Base-by-base conservation (phyloP, 1,140 invertebrate genomes). In the Oncopodura yosiiana region DNA sequence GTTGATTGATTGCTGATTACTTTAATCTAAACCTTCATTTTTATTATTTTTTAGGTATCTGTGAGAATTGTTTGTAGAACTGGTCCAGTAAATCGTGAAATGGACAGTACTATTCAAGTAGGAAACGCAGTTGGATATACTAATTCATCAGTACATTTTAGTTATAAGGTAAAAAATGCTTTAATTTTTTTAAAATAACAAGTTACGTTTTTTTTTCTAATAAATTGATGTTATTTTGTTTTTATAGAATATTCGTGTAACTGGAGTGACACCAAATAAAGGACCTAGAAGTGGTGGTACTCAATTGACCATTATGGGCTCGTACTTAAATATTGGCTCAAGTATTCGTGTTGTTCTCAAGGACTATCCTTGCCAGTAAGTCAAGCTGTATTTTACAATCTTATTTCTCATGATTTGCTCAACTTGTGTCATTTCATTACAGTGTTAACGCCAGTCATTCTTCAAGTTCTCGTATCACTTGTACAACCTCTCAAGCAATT, bases 221-320 rank as follows among this genome's bases (percentile, higher is more conserved):
- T 14, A 44, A 39, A 23, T 24, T 26, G 3, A 53, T 26, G 11
- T 42, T 41, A 49, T 43, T 27, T 43, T 67, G 53, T 49, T 54
- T 56, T 60, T 56, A 8, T 61, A 76, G 74, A 82, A 90, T 69
- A 82, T 93, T 45, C 77, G 80, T 66, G 69, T 97, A 38, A 80
- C 78, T 41, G 82, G 83, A 5, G 75, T 97, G 45, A 82, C 81
- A 69, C 94, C 95, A 1, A 74, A 78, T 0, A 75, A 88, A 39
- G 95, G 94, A 0, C 94, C 94, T 3, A 80, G 86, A 63, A 91
- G 90, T 60, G 95, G 94, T 21, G 94, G 94, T 1, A 97, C 94
- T 0, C 81, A 85, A 62, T 70, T 99, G 41, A 87, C 87, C 2
- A 85, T 99, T 53, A 83, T 81, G 59, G 95, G 95, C 16, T 79